Percentiles rank a stretch among this genome's conserved stretches.
Conservation (phyloP, 1,140 invertebrate species). For the Druon quercuslanigerum region DNA sequence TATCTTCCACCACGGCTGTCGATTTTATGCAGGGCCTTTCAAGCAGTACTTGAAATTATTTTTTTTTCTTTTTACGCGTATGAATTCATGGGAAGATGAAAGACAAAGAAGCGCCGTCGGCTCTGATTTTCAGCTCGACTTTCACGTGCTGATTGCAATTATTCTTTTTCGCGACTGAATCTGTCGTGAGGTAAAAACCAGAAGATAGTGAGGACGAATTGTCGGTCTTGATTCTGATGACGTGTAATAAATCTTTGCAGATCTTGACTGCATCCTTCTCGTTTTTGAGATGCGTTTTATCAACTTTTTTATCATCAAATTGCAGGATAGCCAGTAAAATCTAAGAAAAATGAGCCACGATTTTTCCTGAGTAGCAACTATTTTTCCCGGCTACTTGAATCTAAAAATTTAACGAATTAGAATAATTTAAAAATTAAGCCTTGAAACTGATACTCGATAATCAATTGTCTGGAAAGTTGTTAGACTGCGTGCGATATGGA, state of each 20-base stretch:
- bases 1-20: neutral
- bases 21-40: neutral
- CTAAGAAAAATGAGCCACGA: too few species aligned
- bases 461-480: too few species aligned
- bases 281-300: too few species aligned
- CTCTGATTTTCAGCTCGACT: neutral
- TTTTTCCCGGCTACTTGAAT: too few species aligned
- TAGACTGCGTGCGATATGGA: too few species aligned
- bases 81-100: neutral
- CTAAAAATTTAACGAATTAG: too few species aligned
- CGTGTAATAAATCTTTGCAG: constrained; percentile 4
- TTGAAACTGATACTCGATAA: too few species aligned
- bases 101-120: neutral
- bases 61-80: neutral
- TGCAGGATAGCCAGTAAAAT: too few species aligned
- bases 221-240: constrained; percentile 2
- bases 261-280: neutral
- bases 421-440: too few species aligned
- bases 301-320: too few species aligned
- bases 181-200: neutral
- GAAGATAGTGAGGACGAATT: neutral
- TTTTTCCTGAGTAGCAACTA: too few species aligned
- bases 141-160: neutral
- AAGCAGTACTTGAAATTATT: neutral
- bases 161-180: constrained; percentile 3